Conservation (phyloP, 1,140 invertebrate genomes). For the Papilio xuthus region DNA sequence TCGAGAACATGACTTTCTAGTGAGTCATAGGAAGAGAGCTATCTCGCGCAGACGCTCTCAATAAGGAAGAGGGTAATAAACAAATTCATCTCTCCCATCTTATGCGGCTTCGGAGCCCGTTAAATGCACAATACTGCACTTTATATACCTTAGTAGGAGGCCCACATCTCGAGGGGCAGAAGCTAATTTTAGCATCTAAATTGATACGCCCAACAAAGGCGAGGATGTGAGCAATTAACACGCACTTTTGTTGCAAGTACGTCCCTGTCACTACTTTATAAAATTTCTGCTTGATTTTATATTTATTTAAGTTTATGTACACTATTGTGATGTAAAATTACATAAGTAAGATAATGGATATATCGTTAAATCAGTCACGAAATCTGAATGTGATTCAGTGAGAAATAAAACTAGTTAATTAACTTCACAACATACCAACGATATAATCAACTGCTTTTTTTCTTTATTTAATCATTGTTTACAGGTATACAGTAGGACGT, state of each 20-base stretch:
- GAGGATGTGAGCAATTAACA: constrained; percentile 79
- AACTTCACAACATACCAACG: constrained; percentile 36
- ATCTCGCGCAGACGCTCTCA: constrained; percentile 79
- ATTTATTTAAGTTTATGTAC: neutral
- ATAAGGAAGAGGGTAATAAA: constrained; percentile 82
- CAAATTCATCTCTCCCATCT: constrained; percentile 80
- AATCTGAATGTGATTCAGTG: too few species aligned
- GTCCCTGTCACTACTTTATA: constrained; percentile 38
- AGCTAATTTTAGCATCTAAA: constrained; percentile 77
- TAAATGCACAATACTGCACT: constrained; percentile 81
- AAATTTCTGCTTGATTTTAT: neutral
- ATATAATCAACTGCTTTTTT: neutral
- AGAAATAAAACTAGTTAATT: constrained; percentile 33
- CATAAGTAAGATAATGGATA: too few species aligned
- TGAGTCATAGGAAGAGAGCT: constrained; percentile 81
- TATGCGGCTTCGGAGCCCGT: constrained; percentile 75
- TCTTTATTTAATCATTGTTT: constrained; percentile 20
- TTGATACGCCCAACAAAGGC: constrained; percentile 76
- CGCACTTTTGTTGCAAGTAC: constrained; percentile 62
- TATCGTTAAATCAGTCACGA: too few species aligned
- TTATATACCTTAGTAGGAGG: constrained; percentile 67
- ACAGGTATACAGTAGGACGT: constrained; percentile 6
- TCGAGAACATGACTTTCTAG: constrained; percentile 78
- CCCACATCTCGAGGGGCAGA: constrained; percentile 63
- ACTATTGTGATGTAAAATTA: neutral